Conservation (phyloP, 2,113 vertebrate genomes). For the Thinocorus orbignyianus region DNA sequence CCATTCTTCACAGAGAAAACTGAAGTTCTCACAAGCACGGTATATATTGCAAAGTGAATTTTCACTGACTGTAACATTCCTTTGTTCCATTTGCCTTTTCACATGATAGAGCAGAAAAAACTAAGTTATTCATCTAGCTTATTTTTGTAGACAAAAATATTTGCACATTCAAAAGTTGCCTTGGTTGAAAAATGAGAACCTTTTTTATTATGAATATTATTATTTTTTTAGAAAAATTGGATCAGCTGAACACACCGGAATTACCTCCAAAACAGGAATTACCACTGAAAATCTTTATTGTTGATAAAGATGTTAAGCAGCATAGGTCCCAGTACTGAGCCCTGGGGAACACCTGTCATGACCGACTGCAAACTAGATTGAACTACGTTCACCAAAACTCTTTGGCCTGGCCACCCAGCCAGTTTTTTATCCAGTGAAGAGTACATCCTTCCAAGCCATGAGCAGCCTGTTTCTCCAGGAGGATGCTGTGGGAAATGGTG, state of each 20-base stretch:
- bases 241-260: too few species aligned
- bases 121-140: not conserved
- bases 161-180: not conserved
- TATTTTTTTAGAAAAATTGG: not conserved
- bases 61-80: not conserved
- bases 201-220: not conserved
- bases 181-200: not conserved
- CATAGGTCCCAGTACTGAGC: not conserved
- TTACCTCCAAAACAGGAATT: not conserved
- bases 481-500: too few species aligned
- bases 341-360: not conserved
- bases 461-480: not conserved
- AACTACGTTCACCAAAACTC: not conserved
- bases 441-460: rapidly evolving
- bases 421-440: not conserved
- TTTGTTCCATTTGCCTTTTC: not conserved
- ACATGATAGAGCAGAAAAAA: not conserved
- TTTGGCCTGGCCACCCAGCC: rapidly evolving
- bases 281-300: not conserved
- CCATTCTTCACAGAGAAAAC: not conserved
- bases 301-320: not conserved
- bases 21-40: not conserved
- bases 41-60: not conserved
- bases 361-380: rapidly evolving
- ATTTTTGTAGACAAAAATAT: not conserved